Percentiles rank a stretch among this genome's conserved stretches.
Conservation (phyloP, 2,797 vertebrate species). For the Urophycis tenuis region DNA sequence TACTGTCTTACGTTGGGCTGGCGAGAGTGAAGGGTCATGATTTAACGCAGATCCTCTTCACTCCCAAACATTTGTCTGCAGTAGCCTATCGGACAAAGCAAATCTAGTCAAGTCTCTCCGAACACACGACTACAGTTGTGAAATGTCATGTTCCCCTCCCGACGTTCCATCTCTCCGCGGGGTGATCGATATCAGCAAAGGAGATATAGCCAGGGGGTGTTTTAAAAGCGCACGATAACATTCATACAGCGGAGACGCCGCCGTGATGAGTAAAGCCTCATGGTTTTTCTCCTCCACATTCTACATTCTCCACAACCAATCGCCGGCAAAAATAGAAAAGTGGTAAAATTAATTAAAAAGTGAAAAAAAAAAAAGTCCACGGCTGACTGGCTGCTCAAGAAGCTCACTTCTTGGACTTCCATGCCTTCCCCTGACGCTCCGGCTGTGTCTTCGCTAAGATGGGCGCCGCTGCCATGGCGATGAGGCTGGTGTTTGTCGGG, state of each 20-base stretch:
- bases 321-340: not conserved
- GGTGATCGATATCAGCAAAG: not conserved
- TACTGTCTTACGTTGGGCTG: not conserved
- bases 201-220: constrained; percentile 22
- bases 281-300: not conserved
- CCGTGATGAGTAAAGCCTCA: not conserved
- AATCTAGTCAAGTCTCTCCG: constrained; percentile 6
- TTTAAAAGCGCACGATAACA: constrained; percentile 30
- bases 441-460: not conserved
- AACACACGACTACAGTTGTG: constrained; percentile 30
- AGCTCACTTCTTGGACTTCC: constrained; percentile 16
- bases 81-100: not conserved
- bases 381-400: constrained; percentile 20
- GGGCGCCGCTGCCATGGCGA: constrained; percentile 9
- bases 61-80: not conserved
- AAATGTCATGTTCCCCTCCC: constrained; percentile 48
- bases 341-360: not conserved
- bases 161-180: constrained; percentile 4
- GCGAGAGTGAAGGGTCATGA: not conserved
- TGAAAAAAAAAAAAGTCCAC: not conserved
- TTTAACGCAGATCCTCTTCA: not conserved
- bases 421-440: constrained; percentile 1
- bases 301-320: too few species aligned
- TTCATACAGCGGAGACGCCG: constrained; percentile 48
- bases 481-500: constrained; percentile 11